Base-by-base conservation (phyloP, 2,888 invertebrate species). In the Nezara viridula region DNA sequence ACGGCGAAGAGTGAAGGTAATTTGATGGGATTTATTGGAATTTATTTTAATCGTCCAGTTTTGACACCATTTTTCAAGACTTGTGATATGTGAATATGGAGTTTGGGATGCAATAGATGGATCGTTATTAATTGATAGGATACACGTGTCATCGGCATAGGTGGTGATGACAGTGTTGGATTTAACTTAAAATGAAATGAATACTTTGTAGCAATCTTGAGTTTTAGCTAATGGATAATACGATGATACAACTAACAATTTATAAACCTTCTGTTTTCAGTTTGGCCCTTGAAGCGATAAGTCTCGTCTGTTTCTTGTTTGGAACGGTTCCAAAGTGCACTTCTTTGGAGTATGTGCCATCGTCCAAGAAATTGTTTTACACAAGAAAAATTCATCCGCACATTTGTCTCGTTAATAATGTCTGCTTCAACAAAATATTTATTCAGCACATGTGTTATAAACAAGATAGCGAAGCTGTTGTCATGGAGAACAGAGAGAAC, bases 241-340 rank as follows among this genome's bases (percentile, higher is more conserved):
- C 32, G 37, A 73, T 73, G 19, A 60, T 60, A 60, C 27, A 60
- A n/a, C 55, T n/a, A 73, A 37, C 19, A 21, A 37, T 73, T 73
- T 73, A 73, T 19, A 37, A 37, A 32, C 32, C 19, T 32, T 66
- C 32, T 16, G 66, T 73, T 73, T 73, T 73, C 32, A 73, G 66
- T 32, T 73, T 73, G 66, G 37, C 66, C 66, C 66, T 73, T 21
- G 66, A 19, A 73, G 32, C 66, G 66, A 32, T 37, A 73, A 73
- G 32, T 16, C 32, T 73, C 66, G 21, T 73, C 32, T 37, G 37
- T 32, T 73, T 27, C 37, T 19, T 73, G 66, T 73, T 73, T 73
- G 66, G 66, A 73, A 0, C 66, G 3, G 32, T 1, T 73, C 66
- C 66, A 73, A 73, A 73, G 66, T 73, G 32, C 66, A 73, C 66